Conservation (phyloP, 1,140 invertebrate genomes). For the Drosophila repleta region DNA sequence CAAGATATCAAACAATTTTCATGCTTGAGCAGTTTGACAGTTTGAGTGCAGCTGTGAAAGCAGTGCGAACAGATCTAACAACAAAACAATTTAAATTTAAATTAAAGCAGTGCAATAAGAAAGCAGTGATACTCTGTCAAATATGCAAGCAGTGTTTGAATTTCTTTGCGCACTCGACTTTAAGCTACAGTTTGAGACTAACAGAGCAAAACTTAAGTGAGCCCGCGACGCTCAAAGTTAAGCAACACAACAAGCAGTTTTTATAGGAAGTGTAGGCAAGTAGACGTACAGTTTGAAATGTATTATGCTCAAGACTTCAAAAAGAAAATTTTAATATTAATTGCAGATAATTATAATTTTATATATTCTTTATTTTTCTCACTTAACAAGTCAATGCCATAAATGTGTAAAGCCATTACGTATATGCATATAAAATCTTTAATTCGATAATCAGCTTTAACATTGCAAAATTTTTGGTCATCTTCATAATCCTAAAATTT, state of each 20-base stretch:
- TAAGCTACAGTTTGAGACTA: background rate
- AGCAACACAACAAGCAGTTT: background rate
- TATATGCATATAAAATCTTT: conserved; percentile 56
- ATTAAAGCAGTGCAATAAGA: no score
- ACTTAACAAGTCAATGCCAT: background rate
- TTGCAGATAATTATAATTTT: no score
- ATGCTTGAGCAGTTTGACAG: background rate
- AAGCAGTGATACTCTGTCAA: no score
- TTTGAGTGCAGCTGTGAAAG: background rate
- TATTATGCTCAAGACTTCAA: no score
- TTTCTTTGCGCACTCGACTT: no score
- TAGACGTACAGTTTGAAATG: background rate
- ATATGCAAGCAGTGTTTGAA: no score
- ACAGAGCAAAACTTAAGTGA: background rate
- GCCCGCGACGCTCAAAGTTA: background rate
- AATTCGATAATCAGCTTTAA: conserved; percentile 47
- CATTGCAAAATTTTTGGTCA: conserved; percentile 17
- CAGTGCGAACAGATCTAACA: background rate
- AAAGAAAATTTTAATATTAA: no score
- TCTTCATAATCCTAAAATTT: conserved; percentile 25
- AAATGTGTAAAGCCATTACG: background rate
- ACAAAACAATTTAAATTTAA: no score
- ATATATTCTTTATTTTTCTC: no score
- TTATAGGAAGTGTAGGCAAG: background rate
- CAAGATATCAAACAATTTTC: no score